phyloP scores from a whole-genome alignment of 1,140 invertebrate genomes.

The Phortica variegata region DNA sequence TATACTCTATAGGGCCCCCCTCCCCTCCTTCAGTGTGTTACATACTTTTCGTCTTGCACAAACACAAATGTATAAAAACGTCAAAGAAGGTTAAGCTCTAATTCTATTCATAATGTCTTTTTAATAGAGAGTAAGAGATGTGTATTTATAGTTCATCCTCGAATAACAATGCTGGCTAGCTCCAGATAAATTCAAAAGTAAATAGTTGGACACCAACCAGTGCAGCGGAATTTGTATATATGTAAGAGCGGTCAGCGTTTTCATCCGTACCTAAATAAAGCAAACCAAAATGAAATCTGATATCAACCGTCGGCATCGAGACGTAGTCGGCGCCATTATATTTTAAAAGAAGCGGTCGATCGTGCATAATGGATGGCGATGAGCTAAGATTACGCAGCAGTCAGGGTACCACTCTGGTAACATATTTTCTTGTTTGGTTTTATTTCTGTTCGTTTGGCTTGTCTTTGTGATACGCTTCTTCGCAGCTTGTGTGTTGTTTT shows the following conservation, averaged over 20 bases:
- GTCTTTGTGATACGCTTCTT: slow-evolving; percentile 13
- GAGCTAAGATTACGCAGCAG: slow-evolving; percentile 31
- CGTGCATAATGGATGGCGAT: slow-evolving; percentile 10
- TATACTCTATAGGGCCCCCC: no score
- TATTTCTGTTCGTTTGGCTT: no score
- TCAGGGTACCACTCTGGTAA: slow-evolving; percentile 1
- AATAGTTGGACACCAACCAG: slow-evolving; percentile 27
- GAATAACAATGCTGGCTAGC: slow-evolving; percentile 5
- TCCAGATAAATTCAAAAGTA: slow-evolving; percentile 12
- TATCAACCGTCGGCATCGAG: slow-evolving; percentile 37
- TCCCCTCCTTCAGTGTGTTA: no score
- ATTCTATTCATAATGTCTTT: not conserved
- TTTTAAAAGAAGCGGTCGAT: slow-evolving; percentile 5
- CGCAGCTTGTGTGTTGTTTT: slow-evolving; percentile 27
- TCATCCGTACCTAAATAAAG: no score
- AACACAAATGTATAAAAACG: no score
- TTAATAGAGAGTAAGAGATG: not conserved
- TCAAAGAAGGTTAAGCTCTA: no score
- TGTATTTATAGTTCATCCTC: slow-evolving; percentile 28
- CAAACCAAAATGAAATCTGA: slow-evolving; percentile 41
- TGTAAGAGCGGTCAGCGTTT: slow-evolving; percentile 5
- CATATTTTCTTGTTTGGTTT: no score
- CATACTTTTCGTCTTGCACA: no score
- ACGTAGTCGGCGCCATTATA: slow-evolving; percentile 38
- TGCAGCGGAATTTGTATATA: slow-evolving; percentile 19